Base-by-base conservation (phyloP, 64 coral and sea anemone species). In the Actinia tenebrosa region DNA sequence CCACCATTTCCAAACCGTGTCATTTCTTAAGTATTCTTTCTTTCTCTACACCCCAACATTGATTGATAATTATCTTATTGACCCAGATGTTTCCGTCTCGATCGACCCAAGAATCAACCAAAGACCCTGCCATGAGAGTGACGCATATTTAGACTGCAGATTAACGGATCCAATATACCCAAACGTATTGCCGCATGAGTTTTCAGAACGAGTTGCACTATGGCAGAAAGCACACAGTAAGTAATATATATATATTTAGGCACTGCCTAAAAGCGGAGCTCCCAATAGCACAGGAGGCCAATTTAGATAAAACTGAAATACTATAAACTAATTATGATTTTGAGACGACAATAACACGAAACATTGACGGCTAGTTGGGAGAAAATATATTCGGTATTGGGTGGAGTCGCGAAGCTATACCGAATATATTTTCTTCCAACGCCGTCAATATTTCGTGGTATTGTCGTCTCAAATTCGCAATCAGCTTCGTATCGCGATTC, bases 181-280 rank as follows among this genome's bases (percentile, higher is more conserved):
- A 18, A 87, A 83, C 22, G 60, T 80, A 16, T 30, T 89, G 3
- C 87, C 92, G 54, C 43, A 88, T 3, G 92, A 98, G 16, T 98
- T 77, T 61, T 45, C 18, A 6, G 92, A 98, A 62, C 87, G 92
- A 59, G 88, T 86, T 30, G 69, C 88, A 6, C 89, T 94, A 13
- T 98, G 95, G 95, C 78, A 66, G 44, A 83, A 92, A 45, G 95
- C 95, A 42, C 87, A 98, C 19, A 78, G 95, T 98, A 90, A 91
- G 95, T 86, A 44, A 23, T n/a, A 37, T 37, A 37, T 37, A 37
- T 37, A 37, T 37, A 37, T 37, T 37, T 37, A 37, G 30, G 30
- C 30, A 37, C 30, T 37, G 30, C 30, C 30, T 37, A 37, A 37
- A 37, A 37, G 30, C 30, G 30, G 30, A 37, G 30, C 30, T 37